A percentile compares a stretch with the other conserved stretches of the same genome.
Conservation (phyloP, 2,888 invertebrate species). For the Rhopalosiphum nymphaeae region DNA sequence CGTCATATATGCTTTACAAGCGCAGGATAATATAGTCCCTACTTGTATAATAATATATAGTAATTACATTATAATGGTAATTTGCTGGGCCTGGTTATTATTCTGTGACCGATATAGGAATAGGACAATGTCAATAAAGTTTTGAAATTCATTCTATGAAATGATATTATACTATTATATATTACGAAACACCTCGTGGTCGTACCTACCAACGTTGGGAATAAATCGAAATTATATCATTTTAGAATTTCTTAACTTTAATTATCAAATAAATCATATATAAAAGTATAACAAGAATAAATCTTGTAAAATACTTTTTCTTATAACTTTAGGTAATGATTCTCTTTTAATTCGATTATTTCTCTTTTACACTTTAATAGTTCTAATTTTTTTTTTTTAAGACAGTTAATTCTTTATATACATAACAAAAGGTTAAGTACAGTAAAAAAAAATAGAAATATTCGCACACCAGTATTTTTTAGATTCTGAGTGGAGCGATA, state of each 20-base stretch:
- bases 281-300: not conserved
- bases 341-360: not conserved
- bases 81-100: not conserved
- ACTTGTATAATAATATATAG: not conserved
- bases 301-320: not conserved
- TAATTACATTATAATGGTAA: not conserved
- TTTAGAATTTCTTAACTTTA: not conserved
- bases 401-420: too few species aligned
- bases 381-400: too few species aligned
- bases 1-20: not conserved
- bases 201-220: too few species aligned
- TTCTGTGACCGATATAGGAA: conserved; percentile 13
- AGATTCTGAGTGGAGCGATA: too few species aligned
- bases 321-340: not conserved
- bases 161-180: not conserved
- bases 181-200: not conserved
- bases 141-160: conserved; percentile 16
- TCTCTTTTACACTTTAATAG: not conserved
- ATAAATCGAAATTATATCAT: not conserved
- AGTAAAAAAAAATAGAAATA: too few species aligned
- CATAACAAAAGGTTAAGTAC: too few species aligned
- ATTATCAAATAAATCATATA: not conserved
- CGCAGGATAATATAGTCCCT: not conserved
- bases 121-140: not conserved
- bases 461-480: too few species aligned